Conservation (phyloP, 92 coral and sea anemone genomes). For the Virgularia gustaviana region DNA sequence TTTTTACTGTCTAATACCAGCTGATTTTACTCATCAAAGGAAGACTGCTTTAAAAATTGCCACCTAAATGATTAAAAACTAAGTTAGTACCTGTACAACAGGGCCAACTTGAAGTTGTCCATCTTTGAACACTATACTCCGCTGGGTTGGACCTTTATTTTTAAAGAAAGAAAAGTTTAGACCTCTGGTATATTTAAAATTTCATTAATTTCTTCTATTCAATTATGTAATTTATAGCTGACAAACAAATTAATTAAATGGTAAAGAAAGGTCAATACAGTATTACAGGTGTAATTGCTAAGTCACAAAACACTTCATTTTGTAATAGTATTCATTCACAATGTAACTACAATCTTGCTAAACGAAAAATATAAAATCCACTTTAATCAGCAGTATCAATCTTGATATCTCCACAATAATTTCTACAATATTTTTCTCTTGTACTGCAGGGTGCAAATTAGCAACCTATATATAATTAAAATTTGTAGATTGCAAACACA, state of each 20-base stretch:
- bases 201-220: background rate
- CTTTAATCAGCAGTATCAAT: too few relatives aligned
- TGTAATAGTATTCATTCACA: background rate
- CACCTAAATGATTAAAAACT: background rate
- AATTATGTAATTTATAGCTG: background rate
- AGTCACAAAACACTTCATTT: background rate
- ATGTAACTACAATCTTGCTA: background rate
- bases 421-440: background rate
- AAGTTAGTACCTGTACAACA: constrained; percentile 14
- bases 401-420: background rate
- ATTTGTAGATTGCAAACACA: background rate
- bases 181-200: background rate
- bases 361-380: too few relatives aligned
- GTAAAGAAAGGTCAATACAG: background rate
- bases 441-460: background rate
- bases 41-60: background rate
- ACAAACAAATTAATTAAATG: constrained; percentile 11
- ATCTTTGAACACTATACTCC: constrained; percentile 31
- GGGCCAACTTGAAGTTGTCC: constrained; percentile 40
- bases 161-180: constrained; percentile 8
- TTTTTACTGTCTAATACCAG: too few relatives aligned
- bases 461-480: too few relatives aligned
- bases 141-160: constrained; percentile 29
- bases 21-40: too few relatives aligned
- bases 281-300: background rate